phyloP scores from a whole-genome alignment of 2,113 vertebrate species.

The Todiramphus saurophagus region DNA sequence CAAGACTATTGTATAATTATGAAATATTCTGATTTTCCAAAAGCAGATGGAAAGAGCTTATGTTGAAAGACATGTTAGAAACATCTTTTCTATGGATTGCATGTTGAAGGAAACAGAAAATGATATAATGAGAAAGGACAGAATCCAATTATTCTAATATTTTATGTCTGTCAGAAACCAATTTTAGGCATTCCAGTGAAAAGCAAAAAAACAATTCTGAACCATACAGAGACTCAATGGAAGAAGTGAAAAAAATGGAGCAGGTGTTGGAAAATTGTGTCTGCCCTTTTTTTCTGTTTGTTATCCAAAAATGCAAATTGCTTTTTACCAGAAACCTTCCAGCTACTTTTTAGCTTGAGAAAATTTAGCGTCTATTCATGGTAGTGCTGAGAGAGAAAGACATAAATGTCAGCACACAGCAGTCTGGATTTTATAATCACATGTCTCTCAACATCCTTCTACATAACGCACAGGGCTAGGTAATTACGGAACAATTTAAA shows the following conservation, averaged over 20 bases:
- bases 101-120: slow-evolving; percentile 16
- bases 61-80: slow-evolving; percentile 10
- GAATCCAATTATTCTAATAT: slow-evolving; percentile 38
- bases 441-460: slow-evolving; percentile 31
- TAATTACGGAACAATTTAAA: background rate
- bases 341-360: slow-evolving; percentile 9
- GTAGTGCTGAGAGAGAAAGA: slow-evolving; percentile 1
- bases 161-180: slow-evolving; percentile 23
- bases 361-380: slow-evolving; percentile 3
- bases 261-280: slow-evolving; percentile 54
- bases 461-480: background rate
- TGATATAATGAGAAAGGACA: slow-evolving; percentile 44
- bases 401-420: slow-evolving; percentile 33
- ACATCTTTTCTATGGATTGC: background rate
- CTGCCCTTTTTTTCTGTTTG: slow-evolving; percentile 40
- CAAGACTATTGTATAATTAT: background rate
- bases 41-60: slow-evolving; percentile 21
- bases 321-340: slow-evolving; percentile 33
- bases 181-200: slow-evolving; percentile 26
- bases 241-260: slow-evolving; percentile 24
- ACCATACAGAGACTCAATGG: background rate
- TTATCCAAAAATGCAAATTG: slow-evolving; percentile 48
- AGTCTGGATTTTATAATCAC: slow-evolving; percentile 35
- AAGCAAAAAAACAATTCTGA: background rate
- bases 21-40: slow-evolving; percentile 28